Evolutionary conservation across 2,797 vertebrate genomes (phyloP).

Genomic region (Danio jaintianensis): DNA sequence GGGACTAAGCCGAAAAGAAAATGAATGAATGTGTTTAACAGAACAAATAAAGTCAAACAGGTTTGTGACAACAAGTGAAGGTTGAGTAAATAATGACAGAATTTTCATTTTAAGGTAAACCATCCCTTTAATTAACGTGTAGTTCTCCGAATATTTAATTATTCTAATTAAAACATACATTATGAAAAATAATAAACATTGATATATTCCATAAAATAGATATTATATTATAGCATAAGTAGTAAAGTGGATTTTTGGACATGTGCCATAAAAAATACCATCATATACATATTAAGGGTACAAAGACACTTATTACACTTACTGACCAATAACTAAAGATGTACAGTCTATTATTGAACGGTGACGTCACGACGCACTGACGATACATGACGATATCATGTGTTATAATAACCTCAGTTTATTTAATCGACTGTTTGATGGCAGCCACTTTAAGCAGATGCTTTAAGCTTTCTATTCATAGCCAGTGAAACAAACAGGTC

Average conservation of each 20-base stretch:
- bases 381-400: background rate
- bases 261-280: background rate
- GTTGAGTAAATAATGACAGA: too few species aligned
- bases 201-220: too few species aligned
- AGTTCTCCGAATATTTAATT: background rate
- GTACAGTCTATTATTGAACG: background rate
- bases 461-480: background rate
- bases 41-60: too few species aligned
- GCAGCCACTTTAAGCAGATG: background rate
- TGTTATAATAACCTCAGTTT: background rate
- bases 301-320: background rate
- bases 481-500: background rate
- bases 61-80: too few species aligned
- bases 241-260: background rate
- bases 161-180: background rate
- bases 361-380: slow-evolving; percentile 9
- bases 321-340: background rate
- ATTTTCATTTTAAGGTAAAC: too few species aligned
- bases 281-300: background rate
- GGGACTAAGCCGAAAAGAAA: too few species aligned
- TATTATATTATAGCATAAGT: background rate
- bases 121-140: too few species aligned
- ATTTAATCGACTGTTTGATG: background rate
- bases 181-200: background rate
- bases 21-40: too few species aligned